Conservation (phyloP, 1,140 invertebrate species). For the Laupala kohalensis region DNA sequence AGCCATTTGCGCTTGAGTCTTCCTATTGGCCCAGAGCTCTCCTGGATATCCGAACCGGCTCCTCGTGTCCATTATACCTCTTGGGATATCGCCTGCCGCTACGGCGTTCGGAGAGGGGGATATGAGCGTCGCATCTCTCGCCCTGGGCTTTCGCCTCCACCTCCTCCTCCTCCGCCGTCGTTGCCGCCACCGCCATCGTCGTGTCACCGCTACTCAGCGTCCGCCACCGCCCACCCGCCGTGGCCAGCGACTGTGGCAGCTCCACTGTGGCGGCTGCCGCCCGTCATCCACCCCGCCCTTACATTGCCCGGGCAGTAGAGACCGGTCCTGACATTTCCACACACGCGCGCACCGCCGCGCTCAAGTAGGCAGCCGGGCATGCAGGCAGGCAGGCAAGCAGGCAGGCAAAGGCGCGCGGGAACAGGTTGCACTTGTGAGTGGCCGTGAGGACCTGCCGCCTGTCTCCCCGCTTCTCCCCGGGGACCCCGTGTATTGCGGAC, state of each 20-base stretch:
- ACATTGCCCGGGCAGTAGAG: too few species aligned
- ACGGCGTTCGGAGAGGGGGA: not conserved
- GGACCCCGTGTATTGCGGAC: too few species aligned
- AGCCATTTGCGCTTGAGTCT: too few species aligned
- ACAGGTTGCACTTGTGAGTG: not conserved
- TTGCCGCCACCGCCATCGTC: not conserved
- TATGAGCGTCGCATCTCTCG: too few species aligned
- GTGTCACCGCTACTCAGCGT: not conserved
- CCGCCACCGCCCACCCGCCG: not conserved
- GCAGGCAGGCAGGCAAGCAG: too few species aligned
- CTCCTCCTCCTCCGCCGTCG: not conserved
- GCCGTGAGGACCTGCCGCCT: slow-evolving; percentile 11
- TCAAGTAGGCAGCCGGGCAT: too few species aligned
- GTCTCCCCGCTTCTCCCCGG: too few species aligned
- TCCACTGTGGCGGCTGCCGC: not conserved
- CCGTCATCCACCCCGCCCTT: not conserved
- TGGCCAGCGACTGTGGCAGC: too few species aligned
- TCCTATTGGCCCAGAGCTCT: not conserved
- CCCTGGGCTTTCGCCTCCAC: too few species aligned
- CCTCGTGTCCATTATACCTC: not conserved
- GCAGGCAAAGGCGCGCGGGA: not conserved
- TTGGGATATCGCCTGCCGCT: too few species aligned
- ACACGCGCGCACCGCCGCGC: not conserved
- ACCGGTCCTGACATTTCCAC: not conserved
- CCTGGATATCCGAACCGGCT: not conserved